Conservation (phyloP, 2,797 vertebrate species). For the Aplochiton taeniatus region DNA sequence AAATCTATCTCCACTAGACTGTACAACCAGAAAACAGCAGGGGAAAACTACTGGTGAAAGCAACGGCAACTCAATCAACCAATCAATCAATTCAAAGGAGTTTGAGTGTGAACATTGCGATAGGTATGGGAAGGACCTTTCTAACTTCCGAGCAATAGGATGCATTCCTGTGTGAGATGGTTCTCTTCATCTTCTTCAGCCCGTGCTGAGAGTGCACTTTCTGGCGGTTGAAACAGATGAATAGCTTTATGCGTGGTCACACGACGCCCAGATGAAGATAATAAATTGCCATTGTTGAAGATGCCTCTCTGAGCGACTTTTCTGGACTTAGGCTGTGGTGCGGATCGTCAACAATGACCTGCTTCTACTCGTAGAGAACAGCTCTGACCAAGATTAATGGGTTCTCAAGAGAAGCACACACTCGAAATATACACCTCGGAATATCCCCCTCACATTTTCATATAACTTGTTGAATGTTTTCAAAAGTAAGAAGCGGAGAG, state of each 20-base stretch:
- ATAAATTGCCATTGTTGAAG: constrained; percentile 70
- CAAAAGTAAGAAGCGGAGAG: too few relatives aligned
- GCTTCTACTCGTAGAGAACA: constrained; percentile 80
- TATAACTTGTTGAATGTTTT: neutral
- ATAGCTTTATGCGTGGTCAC: constrained; percentile 65
- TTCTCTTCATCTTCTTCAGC: constrained; percentile 26
- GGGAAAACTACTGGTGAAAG: too few relatives aligned
- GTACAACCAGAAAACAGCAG: too few relatives aligned
- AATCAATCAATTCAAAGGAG: too few relatives aligned
- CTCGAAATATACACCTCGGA: constrained; percentile 36
- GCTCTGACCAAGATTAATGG: constrained; percentile 80
- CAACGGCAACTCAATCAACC: too few relatives aligned
- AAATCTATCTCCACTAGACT: too few relatives aligned
- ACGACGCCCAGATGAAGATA: constrained; percentile 65
- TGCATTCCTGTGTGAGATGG: too few relatives aligned
- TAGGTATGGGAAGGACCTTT: too few relatives aligned
- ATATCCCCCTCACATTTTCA: neutral
- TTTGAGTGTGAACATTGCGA: too few relatives aligned
- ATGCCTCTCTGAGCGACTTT: constrained; percentile 63
- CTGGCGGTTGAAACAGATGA: constrained; percentile 61
- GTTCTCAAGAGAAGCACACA: constrained; percentile 55
- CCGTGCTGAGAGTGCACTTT: constrained; percentile 72
- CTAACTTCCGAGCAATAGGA: too few relatives aligned
- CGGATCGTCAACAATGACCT: constrained; percentile 74
- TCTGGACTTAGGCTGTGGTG: constrained; percentile 58